phyloP scores from a whole-genome alignment of 2,797 vertebrate genomes.

The Catostomus latipinnis region DNA sequence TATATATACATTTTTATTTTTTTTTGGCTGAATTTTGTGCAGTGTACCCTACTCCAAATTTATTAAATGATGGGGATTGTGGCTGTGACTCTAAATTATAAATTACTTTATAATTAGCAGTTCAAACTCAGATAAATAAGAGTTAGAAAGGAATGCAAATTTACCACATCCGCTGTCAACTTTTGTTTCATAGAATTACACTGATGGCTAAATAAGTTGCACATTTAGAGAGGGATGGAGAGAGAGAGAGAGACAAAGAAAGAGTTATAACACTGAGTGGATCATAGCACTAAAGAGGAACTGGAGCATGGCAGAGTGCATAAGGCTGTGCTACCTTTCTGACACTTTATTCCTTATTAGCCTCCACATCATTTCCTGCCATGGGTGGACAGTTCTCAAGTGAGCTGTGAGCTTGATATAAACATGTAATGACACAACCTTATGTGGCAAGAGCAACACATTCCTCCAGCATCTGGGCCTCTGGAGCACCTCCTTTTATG shows the following conservation, averaged over 20 bases:
- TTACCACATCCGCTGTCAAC: neutral
- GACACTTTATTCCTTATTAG: slow-evolving; percentile 11
- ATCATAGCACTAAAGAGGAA: slow-evolving; percentile 27
- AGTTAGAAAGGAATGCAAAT: neutral
- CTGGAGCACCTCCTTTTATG: neutral
- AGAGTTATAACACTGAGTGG: slow-evolving; percentile 19
- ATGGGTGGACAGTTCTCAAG: slow-evolving; percentile 25
- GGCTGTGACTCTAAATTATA: slow-evolving; percentile 5
- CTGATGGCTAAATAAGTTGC: slow-evolving; percentile 5
- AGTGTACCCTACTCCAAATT: slow-evolving; percentile 1
- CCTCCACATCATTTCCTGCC: slow-evolving; percentile 33
- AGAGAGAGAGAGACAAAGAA: neutral
- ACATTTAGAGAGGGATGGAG: slow-evolving; percentile 10
- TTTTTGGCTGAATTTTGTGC: neutral
- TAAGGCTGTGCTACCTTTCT: slow-evolving; percentile 15
- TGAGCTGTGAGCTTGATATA: slow-evolving; percentile 47
- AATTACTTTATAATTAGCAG: slow-evolving; percentile 1
- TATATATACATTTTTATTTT: no score
- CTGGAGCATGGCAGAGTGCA: slow-evolving; percentile 28
- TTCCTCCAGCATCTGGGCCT: slow-evolving; percentile 20
- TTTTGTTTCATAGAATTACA: slow-evolving; percentile 11
- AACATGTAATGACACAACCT: slow-evolving; percentile 44
- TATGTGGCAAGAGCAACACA: slow-evolving; percentile 25
- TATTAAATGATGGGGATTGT: slow-evolving; percentile 15
- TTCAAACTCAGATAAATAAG: neutral